A percentile compares a stretch with the other conserved stretches of the same genome.
phyloP scores from a whole-genome alignment of 2,888 invertebrate genomes.

The Synergus laeviventris region DNA sequence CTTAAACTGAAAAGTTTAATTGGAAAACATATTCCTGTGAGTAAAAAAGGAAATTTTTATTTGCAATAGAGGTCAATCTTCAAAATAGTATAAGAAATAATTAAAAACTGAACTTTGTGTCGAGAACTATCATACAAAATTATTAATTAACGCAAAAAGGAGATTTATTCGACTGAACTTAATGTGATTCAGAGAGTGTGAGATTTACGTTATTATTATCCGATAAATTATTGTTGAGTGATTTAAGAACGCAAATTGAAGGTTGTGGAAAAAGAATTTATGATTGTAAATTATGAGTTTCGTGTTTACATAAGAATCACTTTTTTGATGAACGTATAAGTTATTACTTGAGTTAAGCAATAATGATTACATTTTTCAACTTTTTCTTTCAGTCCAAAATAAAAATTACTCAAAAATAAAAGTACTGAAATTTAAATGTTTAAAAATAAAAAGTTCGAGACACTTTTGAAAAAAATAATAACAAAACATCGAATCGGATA shows the following conservation, averaged over 20 bases:
- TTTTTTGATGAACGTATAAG: background rate
- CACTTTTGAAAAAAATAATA: too few relatives aligned
- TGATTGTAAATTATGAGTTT: background rate
- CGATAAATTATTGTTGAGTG: background rate
- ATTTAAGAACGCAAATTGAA: background rate
- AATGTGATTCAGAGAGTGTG: background rate
- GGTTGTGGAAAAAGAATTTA: background rate
- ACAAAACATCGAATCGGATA: too few relatives aligned
- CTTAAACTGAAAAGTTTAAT: background rate
- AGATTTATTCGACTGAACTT: background rate
- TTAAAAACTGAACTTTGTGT: background rate
- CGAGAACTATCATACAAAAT: background rate
- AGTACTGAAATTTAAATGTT: too few relatives aligned
- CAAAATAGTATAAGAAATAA: background rate
- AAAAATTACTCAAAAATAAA: background rate
- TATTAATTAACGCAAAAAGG: background rate
- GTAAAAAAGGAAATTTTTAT: background rate
- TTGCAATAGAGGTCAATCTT: slow-evolving; percentile 13
- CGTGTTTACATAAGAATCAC: background rate
- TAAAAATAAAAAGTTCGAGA: too few relatives aligned
- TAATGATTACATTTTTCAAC: too few relatives aligned
- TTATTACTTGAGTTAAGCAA: too few relatives aligned
- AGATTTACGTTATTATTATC: background rate
- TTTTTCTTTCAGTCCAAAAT: background rate
- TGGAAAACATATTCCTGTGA: background rate